Percentiles rank a stretch among this genome's conserved stretches.
Conservation (phyloP, 2,113 vertebrate species). For the Conger conger region DNA sequence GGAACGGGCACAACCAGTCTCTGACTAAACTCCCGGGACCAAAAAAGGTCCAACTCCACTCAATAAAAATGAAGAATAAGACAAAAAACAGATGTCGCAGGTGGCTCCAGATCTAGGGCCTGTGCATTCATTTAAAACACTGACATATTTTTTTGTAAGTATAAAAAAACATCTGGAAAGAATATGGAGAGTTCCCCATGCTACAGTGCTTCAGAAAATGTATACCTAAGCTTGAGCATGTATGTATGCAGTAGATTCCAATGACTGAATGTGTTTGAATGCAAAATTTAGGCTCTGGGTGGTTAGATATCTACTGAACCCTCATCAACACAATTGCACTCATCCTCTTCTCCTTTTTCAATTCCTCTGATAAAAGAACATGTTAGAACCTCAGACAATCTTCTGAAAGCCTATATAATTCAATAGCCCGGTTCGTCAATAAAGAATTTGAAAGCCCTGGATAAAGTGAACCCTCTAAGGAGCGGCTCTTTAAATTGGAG, state of each 20-base stretch:
- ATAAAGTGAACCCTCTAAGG: conserved; percentile 1
- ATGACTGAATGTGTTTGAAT: too few relatives aligned
- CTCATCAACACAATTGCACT: background rate
- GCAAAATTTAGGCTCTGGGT: background rate
- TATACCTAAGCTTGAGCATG: background rate
- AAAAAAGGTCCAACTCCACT: background rate
- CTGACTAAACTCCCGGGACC: background rate
- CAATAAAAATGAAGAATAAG: background rate
- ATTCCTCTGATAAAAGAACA: background rate
- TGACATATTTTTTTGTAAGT: background rate
- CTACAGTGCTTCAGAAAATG: background rate
- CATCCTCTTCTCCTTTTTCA: background rate
- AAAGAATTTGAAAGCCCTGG: background rate
- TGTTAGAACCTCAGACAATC: background rate
- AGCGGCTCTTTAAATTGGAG: background rate
- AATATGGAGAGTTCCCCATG: background rate
- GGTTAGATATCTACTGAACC: background rate
- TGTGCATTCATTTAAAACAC: background rate
- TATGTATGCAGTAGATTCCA: background rate
- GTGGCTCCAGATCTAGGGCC: background rate
- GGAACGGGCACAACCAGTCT: background rate
- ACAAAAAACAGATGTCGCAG: background rate
- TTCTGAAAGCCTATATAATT: background rate
- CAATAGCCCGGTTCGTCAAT: background rate
- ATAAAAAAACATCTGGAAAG: background rate